A percentile compares a stretch with the other conserved stretches of the same genome.
These are phyloP conservation scores for Delphinapterus leucas DNA, from an alignment of 2,113 vertebrate species.

Conservation along the genomic window DNA sequence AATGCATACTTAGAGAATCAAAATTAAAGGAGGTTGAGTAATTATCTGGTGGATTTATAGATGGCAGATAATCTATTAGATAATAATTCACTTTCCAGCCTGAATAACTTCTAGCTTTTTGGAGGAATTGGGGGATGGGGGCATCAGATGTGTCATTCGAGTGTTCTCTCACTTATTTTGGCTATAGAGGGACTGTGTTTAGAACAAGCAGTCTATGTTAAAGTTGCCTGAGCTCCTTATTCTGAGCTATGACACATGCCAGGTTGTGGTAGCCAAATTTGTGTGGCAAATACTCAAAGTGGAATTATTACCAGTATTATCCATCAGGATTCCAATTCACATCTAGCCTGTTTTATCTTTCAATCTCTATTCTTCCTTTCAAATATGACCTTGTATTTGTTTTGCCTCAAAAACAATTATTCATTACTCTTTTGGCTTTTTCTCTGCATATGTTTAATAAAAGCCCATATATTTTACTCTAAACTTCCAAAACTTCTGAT, in stretches of 20 bases:
- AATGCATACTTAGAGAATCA: neutral
- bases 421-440: neutral
- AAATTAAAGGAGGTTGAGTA: neutral
- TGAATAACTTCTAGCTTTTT: neutral
- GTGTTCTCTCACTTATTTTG: neutral
- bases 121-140: rapidly evolving
- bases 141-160: neutral
- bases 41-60: neutral
- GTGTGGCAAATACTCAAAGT: neutral
- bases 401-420: neutral
- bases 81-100: neutral
- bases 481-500: slow-evolving; percentile 7
- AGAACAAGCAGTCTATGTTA: slow-evolving; percentile 1
- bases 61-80: no score
- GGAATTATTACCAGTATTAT: neutral
- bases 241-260: neutral
- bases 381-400: neutral
- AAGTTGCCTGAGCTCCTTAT: neutral
- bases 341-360: neutral
- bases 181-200: neutral
- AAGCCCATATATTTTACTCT: neutral
- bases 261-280: neutral
- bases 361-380: neutral
- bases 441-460: neutral
- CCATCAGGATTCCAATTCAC: neutral